Conservation (phyloP, 2,113 vertebrate species). For the Eupsittula cactorum region DNA sequence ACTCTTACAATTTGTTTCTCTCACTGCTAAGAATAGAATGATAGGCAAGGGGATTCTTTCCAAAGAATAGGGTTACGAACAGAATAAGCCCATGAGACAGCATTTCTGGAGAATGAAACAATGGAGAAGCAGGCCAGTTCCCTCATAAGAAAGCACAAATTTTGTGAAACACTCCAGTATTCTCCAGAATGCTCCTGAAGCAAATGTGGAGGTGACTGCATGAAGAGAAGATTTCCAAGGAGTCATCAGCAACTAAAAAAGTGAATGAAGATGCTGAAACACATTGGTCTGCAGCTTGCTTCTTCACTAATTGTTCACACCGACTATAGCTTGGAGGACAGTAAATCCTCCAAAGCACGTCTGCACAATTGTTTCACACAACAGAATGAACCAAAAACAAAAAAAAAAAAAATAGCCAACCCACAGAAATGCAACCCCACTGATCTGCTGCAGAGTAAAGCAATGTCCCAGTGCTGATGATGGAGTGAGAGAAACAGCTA, state of each 20-base stretch:
- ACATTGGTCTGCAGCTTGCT: background rate
- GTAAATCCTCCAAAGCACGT: background rate
- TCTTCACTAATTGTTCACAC: background rate
- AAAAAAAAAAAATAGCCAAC: background rate
- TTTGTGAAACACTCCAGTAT: background rate
- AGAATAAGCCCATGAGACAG: background rate
- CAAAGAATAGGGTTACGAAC: background rate
- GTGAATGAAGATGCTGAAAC: background rate
- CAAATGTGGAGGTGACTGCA: rapidly evolving
- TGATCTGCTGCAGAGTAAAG: background rate
- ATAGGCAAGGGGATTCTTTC: background rate
- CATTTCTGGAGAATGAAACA: background rate
- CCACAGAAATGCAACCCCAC: background rate
- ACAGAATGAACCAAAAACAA: too few species aligned
- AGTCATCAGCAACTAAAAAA: background rate
- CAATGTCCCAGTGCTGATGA: background rate
- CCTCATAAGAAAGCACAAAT: background rate
- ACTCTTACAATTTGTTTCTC: background rate
- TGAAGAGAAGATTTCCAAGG: background rate
- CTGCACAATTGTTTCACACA: background rate
- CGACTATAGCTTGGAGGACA: background rate
- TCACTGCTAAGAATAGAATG: background rate
- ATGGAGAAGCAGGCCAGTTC: background rate
- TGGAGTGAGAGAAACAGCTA: background rate
- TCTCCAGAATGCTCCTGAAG: background rate